phyloP scores from a whole-genome alignment of 2,113 vertebrate species.

The Lagopus leucura region DNA sequence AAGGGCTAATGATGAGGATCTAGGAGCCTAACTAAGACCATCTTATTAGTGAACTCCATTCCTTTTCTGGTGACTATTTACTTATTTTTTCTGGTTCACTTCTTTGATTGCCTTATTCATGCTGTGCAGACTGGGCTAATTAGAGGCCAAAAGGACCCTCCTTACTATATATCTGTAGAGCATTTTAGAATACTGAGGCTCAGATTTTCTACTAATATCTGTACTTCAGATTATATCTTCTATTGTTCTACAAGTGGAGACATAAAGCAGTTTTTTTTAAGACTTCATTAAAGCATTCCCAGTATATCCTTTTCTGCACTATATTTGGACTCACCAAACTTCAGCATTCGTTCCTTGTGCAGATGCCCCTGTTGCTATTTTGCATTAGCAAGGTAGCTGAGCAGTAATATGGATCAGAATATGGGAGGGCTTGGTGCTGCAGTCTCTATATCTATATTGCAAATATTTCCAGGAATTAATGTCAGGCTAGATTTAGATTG shows the following conservation, averaged over 20 bases:
- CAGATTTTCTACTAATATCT: not conserved
- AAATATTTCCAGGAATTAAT: not conserved
- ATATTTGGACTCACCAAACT: not conserved
- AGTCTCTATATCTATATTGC: not conserved
- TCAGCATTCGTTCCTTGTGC: not conserved
- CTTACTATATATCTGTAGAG: not conserved
- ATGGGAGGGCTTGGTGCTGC: not conserved
- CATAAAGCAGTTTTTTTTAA: not conserved
- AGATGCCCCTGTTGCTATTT: not conserved
- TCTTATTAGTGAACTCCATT: not conserved
- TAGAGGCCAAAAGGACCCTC: not conserved
- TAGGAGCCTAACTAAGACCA: not conserved
- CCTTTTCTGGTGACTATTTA: not conserved
- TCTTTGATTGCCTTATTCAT: not conserved
- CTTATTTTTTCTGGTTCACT: not conserved
- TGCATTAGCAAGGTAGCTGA: not conserved
- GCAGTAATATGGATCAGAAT: not conserved
- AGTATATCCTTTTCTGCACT: not conserved
- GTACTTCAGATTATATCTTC: not conserved
- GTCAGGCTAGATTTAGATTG: not conserved
- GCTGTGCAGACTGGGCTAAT: not conserved
- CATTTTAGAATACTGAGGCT: not conserved
- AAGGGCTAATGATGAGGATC: not conserved
- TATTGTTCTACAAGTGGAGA: not conserved
- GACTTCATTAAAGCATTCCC: not conserved